Evolutionary conservation across 2,888 invertebrate genomes (phyloP).

Genomic region (Ichneumoninae sp.): DNA sequence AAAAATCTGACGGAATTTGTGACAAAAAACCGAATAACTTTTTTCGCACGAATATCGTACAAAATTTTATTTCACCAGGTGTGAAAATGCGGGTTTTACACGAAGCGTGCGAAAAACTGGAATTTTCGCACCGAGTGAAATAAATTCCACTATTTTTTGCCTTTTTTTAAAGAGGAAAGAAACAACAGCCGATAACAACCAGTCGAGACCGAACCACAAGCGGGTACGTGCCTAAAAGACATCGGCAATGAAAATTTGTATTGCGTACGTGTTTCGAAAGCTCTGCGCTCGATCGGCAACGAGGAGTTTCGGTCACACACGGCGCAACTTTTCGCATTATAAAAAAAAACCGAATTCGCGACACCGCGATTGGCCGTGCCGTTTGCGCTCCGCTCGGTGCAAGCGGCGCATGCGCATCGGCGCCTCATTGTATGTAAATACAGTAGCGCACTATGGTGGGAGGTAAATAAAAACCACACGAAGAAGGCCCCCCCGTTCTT

Average conservation of each 20-base stretch:
- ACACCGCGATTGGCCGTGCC: neutral
- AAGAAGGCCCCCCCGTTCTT: neutral
- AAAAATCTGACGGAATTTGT: too few relatives aligned
- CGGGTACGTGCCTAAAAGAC: constrained; percentile 80
- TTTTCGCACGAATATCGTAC: too few relatives aligned
- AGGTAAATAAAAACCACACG: constrained; percentile 37
- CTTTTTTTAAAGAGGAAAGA: too few relatives aligned
- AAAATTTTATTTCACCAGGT: too few relatives aligned
- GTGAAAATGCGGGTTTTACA: too few relatives aligned
- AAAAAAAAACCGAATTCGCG: neutral
- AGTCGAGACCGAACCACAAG: constrained; percentile 79
- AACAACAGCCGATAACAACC: constrained; percentile 72
- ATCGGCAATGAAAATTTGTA: constrained; percentile 68
- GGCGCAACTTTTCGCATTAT: constrained; percentile 29
- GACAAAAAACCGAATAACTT: too few relatives aligned
- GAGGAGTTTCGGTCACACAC: constrained; percentile 79
- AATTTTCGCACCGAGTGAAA: too few relatives aligned
- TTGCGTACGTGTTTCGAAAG: constrained; percentile 75
- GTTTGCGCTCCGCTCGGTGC: neutral
- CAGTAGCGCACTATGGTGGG: constrained; percentile 22
- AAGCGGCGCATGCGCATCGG: neutral
- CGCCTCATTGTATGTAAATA: constrained; percentile 18
- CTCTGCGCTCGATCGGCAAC: constrained; percentile 73
- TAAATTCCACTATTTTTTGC: too few relatives aligned
- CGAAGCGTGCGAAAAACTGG: too few relatives aligned